phyloP scores from a whole-genome alignment of 2,888 invertebrate species.

The Philopedon plagiatum region DNA sequence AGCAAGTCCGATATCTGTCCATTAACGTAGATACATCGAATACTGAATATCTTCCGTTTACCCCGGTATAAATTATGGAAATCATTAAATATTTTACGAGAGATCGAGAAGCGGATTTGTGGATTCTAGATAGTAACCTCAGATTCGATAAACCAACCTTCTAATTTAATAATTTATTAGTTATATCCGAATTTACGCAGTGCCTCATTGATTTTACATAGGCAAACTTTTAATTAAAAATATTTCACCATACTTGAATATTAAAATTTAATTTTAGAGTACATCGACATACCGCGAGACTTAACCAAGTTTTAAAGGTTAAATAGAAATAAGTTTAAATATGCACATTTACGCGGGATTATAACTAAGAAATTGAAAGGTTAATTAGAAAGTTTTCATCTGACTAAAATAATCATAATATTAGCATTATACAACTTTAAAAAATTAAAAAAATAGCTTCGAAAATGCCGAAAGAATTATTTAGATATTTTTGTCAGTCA shows the following conservation, averaged over 20 bases:
- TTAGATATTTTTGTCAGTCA: no score
- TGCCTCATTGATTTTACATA: neutral
- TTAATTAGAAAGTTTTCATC: no score
- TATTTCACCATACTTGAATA: neutral
- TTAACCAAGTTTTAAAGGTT: no score
- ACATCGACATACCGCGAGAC: neutral
- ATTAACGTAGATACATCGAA: conserved; percentile 32
- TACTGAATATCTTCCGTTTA: conserved; percentile 34
- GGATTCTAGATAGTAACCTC: conserved; percentile 27
- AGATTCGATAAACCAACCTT: conserved; percentile 31
- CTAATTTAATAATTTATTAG: conserved; percentile 37
- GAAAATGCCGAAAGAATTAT: no score
- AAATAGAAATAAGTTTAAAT: no score
- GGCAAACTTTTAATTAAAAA: conserved; percentile 14
- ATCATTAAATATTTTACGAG: conserved; percentile 37
- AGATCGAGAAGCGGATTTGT: conserved; percentile 23
- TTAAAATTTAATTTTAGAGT: neutral
- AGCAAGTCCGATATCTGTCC: neutral
- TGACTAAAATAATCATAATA: no score
- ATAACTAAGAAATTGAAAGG: no score
- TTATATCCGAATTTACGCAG: conserved; percentile 9
- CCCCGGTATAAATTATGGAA: conserved; percentile 39
- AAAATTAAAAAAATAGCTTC: no score
- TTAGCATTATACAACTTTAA: no score
- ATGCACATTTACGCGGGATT: no score